Conservation (phyloP, 1,140 invertebrate genomes). For the Hestina assimilis region DNA sequence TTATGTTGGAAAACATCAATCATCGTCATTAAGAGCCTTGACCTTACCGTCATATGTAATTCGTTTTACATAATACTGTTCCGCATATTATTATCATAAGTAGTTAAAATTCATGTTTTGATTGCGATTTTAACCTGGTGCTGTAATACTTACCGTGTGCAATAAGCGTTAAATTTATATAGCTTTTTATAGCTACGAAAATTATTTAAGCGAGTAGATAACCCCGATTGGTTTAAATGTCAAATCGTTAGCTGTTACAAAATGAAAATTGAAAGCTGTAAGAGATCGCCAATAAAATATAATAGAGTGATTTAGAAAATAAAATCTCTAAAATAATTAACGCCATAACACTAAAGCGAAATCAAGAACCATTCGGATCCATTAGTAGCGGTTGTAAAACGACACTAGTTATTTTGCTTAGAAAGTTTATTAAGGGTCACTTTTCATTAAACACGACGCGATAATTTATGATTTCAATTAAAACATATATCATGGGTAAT, state of each 20-base stretch:
- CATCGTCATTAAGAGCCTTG: conserved; percentile 22
- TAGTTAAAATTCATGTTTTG: neutral
- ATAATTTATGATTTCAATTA: neutral
- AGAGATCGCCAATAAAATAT: neutral
- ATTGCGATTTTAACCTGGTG: too few relatives aligned
- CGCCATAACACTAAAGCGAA: neutral
- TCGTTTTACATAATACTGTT: neutral
- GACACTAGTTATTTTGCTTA: conserved; percentile 5
- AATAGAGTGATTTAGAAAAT: neutral
- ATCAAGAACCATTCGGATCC: conserved; percentile 15
- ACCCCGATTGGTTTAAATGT: neutral
- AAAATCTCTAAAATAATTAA: neutral
- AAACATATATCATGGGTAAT: too few relatives aligned
- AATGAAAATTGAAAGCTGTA: neutral
- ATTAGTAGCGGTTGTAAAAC: conserved; percentile 18
- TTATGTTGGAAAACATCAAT: conserved; percentile 22
- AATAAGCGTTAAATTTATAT: neutral
- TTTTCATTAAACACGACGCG: neutral
- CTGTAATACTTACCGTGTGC: too few relatives aligned
- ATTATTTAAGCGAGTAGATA: neutral
- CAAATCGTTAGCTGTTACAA: neutral
- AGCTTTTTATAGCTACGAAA: neutral
- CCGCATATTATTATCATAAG: neutral
- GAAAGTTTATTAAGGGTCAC: conserved; percentile 2
- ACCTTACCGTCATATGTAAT: conserved; percentile 1